phyloP scores from a whole-genome alignment of 2,113 vertebrate genomes.

The Phyllopteryx taeniolatus region DNA sequence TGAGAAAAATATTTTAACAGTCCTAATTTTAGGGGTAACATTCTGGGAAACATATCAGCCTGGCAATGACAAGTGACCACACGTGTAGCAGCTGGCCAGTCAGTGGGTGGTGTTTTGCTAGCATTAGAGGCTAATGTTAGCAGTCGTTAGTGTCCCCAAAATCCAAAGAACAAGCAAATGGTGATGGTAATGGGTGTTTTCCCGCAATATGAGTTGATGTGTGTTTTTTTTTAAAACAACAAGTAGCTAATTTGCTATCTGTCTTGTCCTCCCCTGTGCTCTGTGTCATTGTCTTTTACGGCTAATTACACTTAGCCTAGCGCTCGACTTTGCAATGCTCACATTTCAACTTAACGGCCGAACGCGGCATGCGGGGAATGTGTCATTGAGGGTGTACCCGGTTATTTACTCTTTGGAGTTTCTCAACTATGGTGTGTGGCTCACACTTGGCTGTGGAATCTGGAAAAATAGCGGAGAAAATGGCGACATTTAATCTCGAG shows the following conservation, averaged over 20 bases:
- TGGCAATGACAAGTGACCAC: too few species aligned
- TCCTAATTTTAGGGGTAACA: too few species aligned
- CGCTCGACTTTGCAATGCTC: background rate
- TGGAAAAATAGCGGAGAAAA: conserved; percentile 24
- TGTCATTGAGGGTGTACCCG: background rate
- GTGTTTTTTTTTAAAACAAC: background rate
- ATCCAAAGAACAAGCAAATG: background rate
- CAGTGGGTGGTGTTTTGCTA: background rate
- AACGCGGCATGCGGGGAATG: conserved; percentile 30
- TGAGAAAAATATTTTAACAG: too few species aligned
- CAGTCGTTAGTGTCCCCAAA: background rate
- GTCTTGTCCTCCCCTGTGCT: background rate
- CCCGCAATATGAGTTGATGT: background rate
- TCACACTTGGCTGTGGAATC: conserved; percentile 19
- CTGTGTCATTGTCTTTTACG: background rate
- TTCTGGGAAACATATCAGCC: too few species aligned
- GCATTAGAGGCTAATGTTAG: background rate
- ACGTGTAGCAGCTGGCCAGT: background rate
- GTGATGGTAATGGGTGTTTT: background rate
- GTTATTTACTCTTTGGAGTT: background rate
- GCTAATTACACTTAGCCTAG: background rate
- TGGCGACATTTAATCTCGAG: background rate
- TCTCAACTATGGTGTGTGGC: background rate
- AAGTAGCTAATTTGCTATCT: background rate
- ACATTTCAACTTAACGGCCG: background rate